Evolutionary conservation across 2,113 vertebrate species (phyloP), one percentile per base, ranked within the genome.

Genomic region (Eretmochelys imbricata): DNA sequence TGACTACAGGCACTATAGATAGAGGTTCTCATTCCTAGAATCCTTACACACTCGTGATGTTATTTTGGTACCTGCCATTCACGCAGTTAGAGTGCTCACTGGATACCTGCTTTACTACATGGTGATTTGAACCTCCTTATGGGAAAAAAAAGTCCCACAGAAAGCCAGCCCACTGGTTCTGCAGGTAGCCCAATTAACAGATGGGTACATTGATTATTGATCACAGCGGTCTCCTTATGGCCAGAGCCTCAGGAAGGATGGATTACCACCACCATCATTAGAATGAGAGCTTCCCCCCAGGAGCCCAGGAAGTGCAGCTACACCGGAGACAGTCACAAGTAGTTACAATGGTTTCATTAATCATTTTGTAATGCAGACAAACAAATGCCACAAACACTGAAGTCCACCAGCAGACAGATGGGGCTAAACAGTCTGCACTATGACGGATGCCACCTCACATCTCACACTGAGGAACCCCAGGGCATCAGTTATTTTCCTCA

Each of bases 1-100:
- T 0, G 0, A 83, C 79, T 0, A 0, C n/a, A 31, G 79, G n/a
- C 9, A 54, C 1, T 3, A 25, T 4, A 0, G 14, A 80, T 5
- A 10, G 19, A 19, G 0, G 2, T 29, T 54, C 57, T 48, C 48
- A 38, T 80, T 46, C 69, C 57, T 7, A 59, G 22, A 14, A 65
- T 54, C 69, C 50, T 48, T 2, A 20, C 10, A 11, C 62, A 16
- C 50, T 16, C 25, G 20, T 12, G 5, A 12, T 2, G 42, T n/a
- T 19, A 25, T 10, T 0, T 1, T 42, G 3, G 31, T 1, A 6
- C 2, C 55, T 53, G 13, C n/a, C 59, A 22, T 27, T 38, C 19
- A 1, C 3, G 8, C 3, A 31, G 13, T 29, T 8, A 25, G 1
- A 12, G 2, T 0, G 5, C 7, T 0, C 1, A 5, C n/a, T 1